Percentiles rank a stretch among this genome's conserved stretches.
phyloP scores from a whole-genome alignment of 2,113 vertebrate species.

The Hydrochoerus hydrochaeris region DNA sequence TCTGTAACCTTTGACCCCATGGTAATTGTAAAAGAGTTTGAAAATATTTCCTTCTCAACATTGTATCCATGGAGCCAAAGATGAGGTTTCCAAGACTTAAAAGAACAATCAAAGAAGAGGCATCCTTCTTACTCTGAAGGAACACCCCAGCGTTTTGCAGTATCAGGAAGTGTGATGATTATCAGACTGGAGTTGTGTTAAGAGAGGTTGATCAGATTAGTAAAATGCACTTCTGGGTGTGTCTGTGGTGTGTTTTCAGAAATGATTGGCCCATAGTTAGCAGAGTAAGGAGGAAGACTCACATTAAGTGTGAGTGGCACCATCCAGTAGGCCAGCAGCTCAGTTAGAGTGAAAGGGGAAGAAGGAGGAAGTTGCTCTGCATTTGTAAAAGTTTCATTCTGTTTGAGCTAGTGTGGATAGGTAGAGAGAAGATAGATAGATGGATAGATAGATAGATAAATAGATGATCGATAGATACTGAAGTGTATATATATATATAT shows the following conservation, averaged over 20 bases:
- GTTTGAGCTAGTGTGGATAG: too few relatives aligned
- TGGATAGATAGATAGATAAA: too few relatives aligned
- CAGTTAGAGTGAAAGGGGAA: neutral
- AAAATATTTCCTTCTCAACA: neutral
- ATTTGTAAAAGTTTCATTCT: neutral
- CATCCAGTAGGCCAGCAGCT: neutral
- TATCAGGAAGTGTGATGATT: neutral
- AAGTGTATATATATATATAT: too few relatives aligned
- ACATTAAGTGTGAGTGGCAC: too few relatives aligned
- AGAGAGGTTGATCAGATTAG: neutral
- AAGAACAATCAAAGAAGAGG: neutral
- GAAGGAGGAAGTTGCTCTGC: neutral
- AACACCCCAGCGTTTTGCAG: neutral
- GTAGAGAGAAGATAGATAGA: too few relatives aligned
- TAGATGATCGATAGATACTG: too few relatives aligned
- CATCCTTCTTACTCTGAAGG: neutral
- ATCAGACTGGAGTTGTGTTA: neutral
- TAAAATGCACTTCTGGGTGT: neutral
- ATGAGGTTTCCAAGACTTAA: neutral
- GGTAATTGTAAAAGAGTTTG: neutral
- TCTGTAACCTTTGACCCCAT: neutral
- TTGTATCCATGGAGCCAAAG: neutral
- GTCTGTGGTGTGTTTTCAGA: neutral
- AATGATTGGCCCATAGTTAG: neutral
- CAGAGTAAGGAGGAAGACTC: neutral